These are phyloP conservation scores for Anthonomus grandis DNA, from an alignment of 1,140 invertebrate species.

Conservation along the genomic window DNA sequence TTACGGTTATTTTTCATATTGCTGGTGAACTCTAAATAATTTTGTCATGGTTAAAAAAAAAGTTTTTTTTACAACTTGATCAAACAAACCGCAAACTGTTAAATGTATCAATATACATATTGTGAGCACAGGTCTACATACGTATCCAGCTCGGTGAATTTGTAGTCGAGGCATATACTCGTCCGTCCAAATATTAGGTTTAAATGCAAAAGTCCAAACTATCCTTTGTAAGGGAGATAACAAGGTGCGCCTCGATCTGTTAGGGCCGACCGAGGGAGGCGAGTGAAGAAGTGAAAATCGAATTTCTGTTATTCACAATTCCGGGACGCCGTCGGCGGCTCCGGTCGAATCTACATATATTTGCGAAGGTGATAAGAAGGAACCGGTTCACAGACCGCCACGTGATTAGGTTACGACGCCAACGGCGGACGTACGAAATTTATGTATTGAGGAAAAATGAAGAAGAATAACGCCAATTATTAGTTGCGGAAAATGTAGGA, in stretches of 20 bases:
- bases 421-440: too few species aligned
- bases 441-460: too few species aligned
- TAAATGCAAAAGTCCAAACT: constrained; percentile 42
- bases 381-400: constrained; percentile 32
- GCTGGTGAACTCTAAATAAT: too few species aligned
- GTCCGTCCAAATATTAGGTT: constrained; percentile 40
- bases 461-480: too few species aligned
- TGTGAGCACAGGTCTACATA: too few species aligned
- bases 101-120: too few species aligned
- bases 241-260: constrained; percentile 30
- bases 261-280: constrained; percentile 17
- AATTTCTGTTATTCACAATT: constrained; percentile 46
- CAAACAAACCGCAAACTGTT: too few species aligned
- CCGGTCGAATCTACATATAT: constrained; percentile 44
- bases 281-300: constrained; percentile 45
- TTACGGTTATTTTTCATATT: too few species aligned
- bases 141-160: too few species aligned
- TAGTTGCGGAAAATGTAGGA: too few species aligned
- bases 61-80: too few species aligned
- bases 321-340: constrained; percentile 28
- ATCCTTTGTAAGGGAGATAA: constrained; percentile 42
- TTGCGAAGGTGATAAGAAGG: constrained; percentile 41
- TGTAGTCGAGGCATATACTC: constrained; percentile 23
- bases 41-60: too few species aligned
- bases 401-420: constrained; percentile 36